These are phyloP conservation scores for Rhinophrynus dorsalis DNA, from an alignment of 2,797 vertebrate genomes.

Conservation along the genomic window DNA sequence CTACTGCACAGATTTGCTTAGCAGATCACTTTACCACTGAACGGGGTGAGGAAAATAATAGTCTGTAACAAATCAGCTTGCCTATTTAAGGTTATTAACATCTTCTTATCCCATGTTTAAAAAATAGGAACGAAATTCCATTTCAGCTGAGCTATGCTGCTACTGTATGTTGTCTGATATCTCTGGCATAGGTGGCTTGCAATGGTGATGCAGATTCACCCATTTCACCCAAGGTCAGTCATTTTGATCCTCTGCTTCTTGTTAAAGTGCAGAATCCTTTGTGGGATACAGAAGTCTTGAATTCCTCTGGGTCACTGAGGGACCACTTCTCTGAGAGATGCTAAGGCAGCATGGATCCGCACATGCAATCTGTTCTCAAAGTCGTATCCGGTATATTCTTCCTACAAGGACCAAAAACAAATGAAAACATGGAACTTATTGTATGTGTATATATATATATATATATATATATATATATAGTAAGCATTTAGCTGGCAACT, in stretches of 20 bases:
- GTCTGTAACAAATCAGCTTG: slow-evolving; percentile 63
- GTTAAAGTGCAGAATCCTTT: slow-evolving; percentile 65
- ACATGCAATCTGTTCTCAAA: slow-evolving; percentile 98
- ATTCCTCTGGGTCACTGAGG: slow-evolving; percentile 72
- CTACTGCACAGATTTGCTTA: slow-evolving; percentile 18
- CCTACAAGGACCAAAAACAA: slow-evolving; percentile 67
- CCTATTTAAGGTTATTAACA: slow-evolving; percentile 41
- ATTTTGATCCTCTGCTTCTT: slow-evolving; percentile 62
- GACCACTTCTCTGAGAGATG: slow-evolving; percentile 80
- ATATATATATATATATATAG: too few species aligned
- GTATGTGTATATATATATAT: too few species aligned
- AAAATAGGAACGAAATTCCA: slow-evolving; percentile 18
- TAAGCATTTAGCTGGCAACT: too few species aligned
- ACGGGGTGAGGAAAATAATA: slow-evolving; percentile 56
- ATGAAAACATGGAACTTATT: too few species aligned
- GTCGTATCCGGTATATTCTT: slow-evolving; percentile 92
- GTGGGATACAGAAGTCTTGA: slow-evolving; percentile 36
- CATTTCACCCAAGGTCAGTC: slow-evolving; percentile 33
- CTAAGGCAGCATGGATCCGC: slow-evolving; percentile 93
- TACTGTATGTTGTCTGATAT: slow-evolving; percentile 53
- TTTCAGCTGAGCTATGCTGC: slow-evolving; percentile 51
- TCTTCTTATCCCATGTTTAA: slow-evolving; percentile 14
- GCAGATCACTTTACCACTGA: slow-evolving; percentile 53
- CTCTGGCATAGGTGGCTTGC: slow-evolving; percentile 66
- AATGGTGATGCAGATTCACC: slow-evolving; percentile 65